These are phyloP conservation scores for Amniataba percoides DNA, from an alignment of 2,797 vertebrate genomes.

Conservation along the genomic window DNA sequence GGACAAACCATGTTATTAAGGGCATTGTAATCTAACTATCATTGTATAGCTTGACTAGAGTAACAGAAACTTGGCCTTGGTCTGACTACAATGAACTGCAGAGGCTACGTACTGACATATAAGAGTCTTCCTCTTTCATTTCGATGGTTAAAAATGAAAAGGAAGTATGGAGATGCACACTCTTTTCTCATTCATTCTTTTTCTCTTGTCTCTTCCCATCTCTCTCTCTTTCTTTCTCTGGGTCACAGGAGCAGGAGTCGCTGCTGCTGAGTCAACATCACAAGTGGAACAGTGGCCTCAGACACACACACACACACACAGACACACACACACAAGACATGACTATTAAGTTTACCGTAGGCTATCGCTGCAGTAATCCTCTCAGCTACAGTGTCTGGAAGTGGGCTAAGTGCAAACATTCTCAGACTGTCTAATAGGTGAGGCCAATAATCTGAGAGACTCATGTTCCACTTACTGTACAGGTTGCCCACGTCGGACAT, in stretches of 20 bases:
- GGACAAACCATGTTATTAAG: not conserved
- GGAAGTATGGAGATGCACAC: not conserved
- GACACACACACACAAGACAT: constrained; percentile 27
- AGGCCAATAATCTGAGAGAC: constrained; percentile 42
- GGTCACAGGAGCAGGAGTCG: constrained; percentile 71
- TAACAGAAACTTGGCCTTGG: not conserved
- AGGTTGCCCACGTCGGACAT: constrained; percentile 27
- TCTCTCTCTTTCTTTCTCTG: constrained; percentile 46
- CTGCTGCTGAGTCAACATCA: constrained; percentile 80
- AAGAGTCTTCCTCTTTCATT: constrained; percentile 30
- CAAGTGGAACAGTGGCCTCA: constrained; percentile 70
- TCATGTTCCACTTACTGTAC: constrained; percentile 20
- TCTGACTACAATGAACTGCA: not conserved
- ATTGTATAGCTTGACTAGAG: not conserved
- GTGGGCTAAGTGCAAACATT: constrained; percentile 57
- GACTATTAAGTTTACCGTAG: constrained; percentile 42
- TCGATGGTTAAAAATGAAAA: not conserved
- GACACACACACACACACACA: constrained; percentile 26
- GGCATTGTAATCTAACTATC: not conserved
- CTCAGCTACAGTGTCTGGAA: constrained; percentile 55
- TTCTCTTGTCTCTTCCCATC: constrained; percentile 35
- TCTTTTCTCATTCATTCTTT: constrained; percentile 45
- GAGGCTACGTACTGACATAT: not conserved
- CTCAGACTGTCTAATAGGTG: constrained; percentile 55
- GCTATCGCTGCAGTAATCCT: constrained; percentile 57